These are phyloP conservation scores for Podarcis cretensis DNA, from an alignment of 2,113 vertebrate genomes.

Conservation along the genomic window DNA sequence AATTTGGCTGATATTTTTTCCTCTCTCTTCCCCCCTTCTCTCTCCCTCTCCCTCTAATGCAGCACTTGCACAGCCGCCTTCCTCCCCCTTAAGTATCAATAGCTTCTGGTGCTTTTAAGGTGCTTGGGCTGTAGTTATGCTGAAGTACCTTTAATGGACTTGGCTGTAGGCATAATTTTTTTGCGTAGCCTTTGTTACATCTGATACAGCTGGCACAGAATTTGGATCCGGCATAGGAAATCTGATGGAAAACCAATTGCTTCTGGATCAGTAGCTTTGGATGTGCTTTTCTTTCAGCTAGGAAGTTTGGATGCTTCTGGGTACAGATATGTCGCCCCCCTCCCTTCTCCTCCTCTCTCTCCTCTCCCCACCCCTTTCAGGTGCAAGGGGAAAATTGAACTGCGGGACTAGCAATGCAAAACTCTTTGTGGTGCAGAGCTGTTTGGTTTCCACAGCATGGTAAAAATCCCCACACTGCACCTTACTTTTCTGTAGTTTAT, in stretches of 20 bases:
- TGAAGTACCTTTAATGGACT: slow-evolving; percentile 96
- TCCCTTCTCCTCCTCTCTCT: background rate
- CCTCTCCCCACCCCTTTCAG: background rate
- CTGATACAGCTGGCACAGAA: slow-evolving; percentile 77
- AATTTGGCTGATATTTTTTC: slow-evolving; percentile 90
- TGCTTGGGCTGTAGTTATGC: slow-evolving; percentile 94
- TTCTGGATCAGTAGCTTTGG: slow-evolving; percentile 74
- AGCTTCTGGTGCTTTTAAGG: slow-evolving; percentile 97
- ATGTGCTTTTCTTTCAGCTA: slow-evolving; percentile 68
- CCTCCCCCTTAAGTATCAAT: slow-evolving; percentile 92
- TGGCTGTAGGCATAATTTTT: slow-evolving; percentile 86
- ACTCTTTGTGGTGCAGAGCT: slow-evolving; percentile 3
- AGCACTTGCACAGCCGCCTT: slow-evolving; percentile 85
- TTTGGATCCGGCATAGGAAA: slow-evolving; percentile 74
- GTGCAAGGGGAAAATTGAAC: background rate
- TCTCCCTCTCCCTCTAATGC: slow-evolving; percentile 84
- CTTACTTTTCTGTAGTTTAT: slow-evolving; percentile 51
- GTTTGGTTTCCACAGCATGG: slow-evolving; percentile 43
- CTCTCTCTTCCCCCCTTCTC: slow-evolving; percentile 47
- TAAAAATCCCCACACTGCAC: slow-evolving; percentile 48
- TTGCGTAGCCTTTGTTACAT: slow-evolving; percentile 82
- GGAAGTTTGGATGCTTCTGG: slow-evolving; percentile 44
- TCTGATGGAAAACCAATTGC: slow-evolving; percentile 69
- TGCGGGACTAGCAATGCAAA: background rate
- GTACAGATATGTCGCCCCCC: slow-evolving; percentile 31